Base-by-base conservation (phyloP, 2,888 invertebrate genomes). In the Thereva unica region DNA sequence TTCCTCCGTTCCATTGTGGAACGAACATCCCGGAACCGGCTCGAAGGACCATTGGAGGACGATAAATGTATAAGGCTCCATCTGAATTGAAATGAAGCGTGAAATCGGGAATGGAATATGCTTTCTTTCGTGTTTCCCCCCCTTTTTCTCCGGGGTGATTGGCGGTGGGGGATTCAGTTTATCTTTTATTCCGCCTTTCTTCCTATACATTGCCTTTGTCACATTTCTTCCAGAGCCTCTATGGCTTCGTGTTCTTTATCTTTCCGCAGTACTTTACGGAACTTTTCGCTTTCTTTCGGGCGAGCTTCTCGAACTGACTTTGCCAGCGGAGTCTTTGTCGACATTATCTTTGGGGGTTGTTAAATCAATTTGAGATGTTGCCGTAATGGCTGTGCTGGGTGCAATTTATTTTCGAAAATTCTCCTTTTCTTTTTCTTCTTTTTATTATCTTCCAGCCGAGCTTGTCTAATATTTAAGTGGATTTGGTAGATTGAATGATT, bases 401-500 rank as follows among this genome's bases (percentile, higher is more conserved):
- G 63, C 63, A 63, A 63, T 63, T 63, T 63, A 63, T 63, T 63
- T 63, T 63, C 63, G 42, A 50, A 63, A 49, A 49, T 59, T 59
- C 23, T 23, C 2, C 23, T 23, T 23, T 23, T 23, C n/a, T 23
- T 23, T 23, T 23, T 23, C 23, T 59, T 38, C 59, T 59, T 59
- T 59, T 59, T 59, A 59, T 59, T 59, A 59, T 59, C 59, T 47
- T 47, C 59, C 59, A 59, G 59, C 49, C 59, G 49, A 49, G 63
- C 50, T 63, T 63, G 63, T 52, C 63, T 63, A 63, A 63, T 63
- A 52, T 49, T 63, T 63, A 63, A 63, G 63, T 63, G 63, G 63
- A 63, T 63, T 63, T 63, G 52, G 63, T 50, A 63, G 63, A 63
- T 63, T 63, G 63, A 63, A 63, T 63, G 63, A 52, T 47, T 59